Base-by-base conservation (phyloP, 2,888 invertebrate genomes). In the Pristionchus exspectatus region DNA sequence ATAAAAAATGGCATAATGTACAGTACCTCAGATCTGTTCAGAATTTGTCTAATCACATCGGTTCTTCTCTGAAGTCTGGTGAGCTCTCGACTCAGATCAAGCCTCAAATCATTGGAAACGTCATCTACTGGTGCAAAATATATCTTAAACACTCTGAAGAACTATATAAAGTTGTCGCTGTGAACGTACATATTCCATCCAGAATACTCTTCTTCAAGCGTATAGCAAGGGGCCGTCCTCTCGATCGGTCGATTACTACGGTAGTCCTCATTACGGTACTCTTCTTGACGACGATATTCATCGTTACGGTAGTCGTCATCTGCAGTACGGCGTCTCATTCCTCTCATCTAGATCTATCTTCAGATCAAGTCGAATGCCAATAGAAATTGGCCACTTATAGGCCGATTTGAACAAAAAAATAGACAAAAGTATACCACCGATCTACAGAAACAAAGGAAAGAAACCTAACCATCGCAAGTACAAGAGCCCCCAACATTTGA, bases 1-100 rank as follows among this genome's bases (percentile, higher is more conserved):
- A n/a, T 27, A 66, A 59, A 14, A 2, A 59, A 59, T 59, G 21
- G 59, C 24, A 16, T 12, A 30, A n/a, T 33, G 33, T 18, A 14
- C 72, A 38, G 14, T 74, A 74, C 74, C 74, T 74, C 38, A 2
- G 74, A 18, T 24, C 38, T 38, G 33, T 33, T 10, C 33, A 10
- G 30, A 14, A 77, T 77, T 16, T 77, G 30, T 24, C 77, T 21
- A 9, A 44, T 12, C 50, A 50, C 77, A 50, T 81, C 77, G 0
- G 24, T 44, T 81, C 77, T 44, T n/a, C 77, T 81, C 77, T 81
- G 77, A 7, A 81, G 77, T n/a, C 77, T 21, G 24, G n/a, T n/a
- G 12, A 81, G 7, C n/a, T 81, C 77, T 21, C 44, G 77, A 81
- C 18, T 50, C 77, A 81, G 77, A 24, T 81, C 50, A n/a, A 21